A percentile compares a stretch with the other conserved stretches of the same genome.
Evolutionary conservation across 2,113 vertebrate genomes (phyloP).

Genomic region (Corythoichthys haematopterus): DNA sequence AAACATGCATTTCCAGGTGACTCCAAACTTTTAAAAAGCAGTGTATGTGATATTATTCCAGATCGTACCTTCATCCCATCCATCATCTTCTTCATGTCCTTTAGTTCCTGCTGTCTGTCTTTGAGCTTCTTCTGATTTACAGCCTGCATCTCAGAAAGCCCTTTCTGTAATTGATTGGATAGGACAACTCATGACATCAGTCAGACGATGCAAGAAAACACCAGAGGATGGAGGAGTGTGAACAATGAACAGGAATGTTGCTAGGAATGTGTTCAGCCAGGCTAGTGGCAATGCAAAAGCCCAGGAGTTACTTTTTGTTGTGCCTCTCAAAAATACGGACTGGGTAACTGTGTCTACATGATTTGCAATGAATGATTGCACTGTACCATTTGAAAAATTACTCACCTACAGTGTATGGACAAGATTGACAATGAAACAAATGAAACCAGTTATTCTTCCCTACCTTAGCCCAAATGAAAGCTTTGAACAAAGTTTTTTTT

Average conservation of each 20-base stretch:
- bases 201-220: background rate
- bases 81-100: constrained; percentile 71
- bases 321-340: background rate
- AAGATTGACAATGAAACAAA: background rate
- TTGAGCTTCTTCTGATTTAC: constrained; percentile 65
- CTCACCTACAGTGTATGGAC: background rate
- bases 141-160: constrained; percentile 52
- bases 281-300: constrained; percentile 16
- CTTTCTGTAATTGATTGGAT: constrained; percentile 48
- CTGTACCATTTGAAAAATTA: background rate
- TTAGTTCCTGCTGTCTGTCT: constrained; percentile 68
- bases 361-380: background rate
- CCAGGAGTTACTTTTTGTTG: background rate
- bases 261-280: constrained; percentile 48
- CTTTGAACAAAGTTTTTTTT: background rate
- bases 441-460: background rate
- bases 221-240: constrained; percentile 1
- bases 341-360: background rate
- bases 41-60: background rate
- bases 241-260: constrained; percentile 56
- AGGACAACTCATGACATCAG: background rate
- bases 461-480: background rate
- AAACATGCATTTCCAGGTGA: background rate
- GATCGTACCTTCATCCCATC: constrained; percentile 63
- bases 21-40: background rate